Base-by-base conservation (phyloP, 2,888 invertebrate species). In the Agonopterix arenella region DNA sequence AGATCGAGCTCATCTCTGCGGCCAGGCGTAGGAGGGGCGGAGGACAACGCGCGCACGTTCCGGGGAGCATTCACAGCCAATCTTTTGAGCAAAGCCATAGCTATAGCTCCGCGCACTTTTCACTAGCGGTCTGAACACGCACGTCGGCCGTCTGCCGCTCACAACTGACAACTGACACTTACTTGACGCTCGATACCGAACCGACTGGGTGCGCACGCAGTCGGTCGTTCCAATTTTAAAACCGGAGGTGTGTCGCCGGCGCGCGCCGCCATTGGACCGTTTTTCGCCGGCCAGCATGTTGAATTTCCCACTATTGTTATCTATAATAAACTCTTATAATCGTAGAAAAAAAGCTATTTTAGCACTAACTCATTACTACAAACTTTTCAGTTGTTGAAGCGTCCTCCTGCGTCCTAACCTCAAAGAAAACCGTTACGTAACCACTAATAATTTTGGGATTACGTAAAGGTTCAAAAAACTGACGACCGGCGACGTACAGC, bases 1-100 rank as follows among this genome's bases (percentile, higher is more conserved):
- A 95, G 92, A 84, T 97, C 97, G 63, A 97, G 90, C 2, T 94
- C 93, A 82, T 96, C 96, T 44, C 80, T 79, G 28, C 28, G 28
- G 5, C 28, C 28, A 28, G 28, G 28, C 28, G 28, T 28, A 8
- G 69, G 66, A 16, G 78, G 57, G 52, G 68, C 52, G 46, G 78
- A 60, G 53, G 83, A 74, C 47, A 85, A 66, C 18, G 48, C 38
- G 28, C 48, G 48, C 11, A 44, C 9, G 38, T 43, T 28, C 2
- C 43, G 70, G 50, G 85, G 84, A 61, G 76, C 71, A 59, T 76
- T 79, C 55, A 76, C 71, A 57, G 80, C 80, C 58, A 89, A 70
- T 62, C 86, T 77, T 68, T 82, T 78, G 51, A 88, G 78, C 76
- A 89, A 79, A 78, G 88, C 85, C 86, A 86, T 86, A 65, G 60